These are phyloP conservation scores for Macquaria ambigua DNA, from an alignment of 2,113 vertebrate genomes.

Conservation along the genomic window DNA sequence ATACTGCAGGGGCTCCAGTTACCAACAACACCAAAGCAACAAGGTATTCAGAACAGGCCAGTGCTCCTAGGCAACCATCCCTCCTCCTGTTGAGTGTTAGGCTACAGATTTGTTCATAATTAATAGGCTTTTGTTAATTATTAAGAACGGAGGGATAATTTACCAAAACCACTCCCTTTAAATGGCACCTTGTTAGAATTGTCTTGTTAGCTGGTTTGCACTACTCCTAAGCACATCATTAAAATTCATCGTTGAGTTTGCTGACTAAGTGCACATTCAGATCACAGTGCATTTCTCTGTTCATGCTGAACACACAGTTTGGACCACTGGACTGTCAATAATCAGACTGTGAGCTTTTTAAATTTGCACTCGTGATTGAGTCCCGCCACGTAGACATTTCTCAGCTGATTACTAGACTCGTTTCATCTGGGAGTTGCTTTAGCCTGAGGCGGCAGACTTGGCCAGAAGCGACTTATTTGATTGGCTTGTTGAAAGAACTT, in stretches of 20 bases:
- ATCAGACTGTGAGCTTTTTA: constrained; percentile 49
- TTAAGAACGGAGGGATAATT: constrained; percentile 69
- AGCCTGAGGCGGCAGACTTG: constrained; percentile 35
- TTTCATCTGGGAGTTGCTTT: constrained; percentile 18
- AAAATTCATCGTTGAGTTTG: constrained; percentile 60
- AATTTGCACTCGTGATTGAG: constrained; percentile 40
- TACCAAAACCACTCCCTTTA: constrained; percentile 53
- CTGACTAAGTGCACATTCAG: constrained; percentile 55
- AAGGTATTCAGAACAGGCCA: constrained; percentile 54
- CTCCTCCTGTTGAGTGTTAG: constrained; percentile 61
- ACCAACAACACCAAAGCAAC: constrained; percentile 57
- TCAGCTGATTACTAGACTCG: constrained; percentile 12
- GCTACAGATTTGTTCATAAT: constrained; percentile 82
- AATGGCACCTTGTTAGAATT: constrained; percentile 33
- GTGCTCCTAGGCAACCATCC: constrained; percentile 66
- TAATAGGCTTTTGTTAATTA: constrained; percentile 78
- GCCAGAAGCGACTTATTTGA: constrained; percentile 47
- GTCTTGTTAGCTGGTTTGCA: constrained; percentile 48
- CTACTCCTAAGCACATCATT: constrained; percentile 56
- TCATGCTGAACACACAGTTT: constrained; percentile 8
- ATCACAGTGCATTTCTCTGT: constrained; percentile 45
- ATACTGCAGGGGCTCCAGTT: constrained; percentile 55
- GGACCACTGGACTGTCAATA: constrained; percentile 53
- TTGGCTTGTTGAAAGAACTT: constrained; percentile 53
- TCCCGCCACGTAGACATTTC: constrained; percentile 38